Percentiles rank a stretch among this genome's conserved stretches.
phyloP scores from a whole-genome alignment of 2,797 vertebrate genomes.

The Vipera latastei region DNA sequence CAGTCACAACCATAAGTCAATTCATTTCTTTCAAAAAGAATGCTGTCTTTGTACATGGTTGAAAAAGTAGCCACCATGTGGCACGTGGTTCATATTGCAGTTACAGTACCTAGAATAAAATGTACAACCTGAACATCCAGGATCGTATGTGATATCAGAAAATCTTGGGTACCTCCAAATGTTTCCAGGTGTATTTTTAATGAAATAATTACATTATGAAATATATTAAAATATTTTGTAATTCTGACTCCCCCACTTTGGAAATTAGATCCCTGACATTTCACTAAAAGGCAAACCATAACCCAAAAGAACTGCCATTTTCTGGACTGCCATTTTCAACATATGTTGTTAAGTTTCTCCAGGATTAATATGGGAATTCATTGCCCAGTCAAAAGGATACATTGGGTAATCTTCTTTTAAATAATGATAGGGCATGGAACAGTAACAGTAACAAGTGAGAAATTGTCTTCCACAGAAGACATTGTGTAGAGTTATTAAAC shows the following conservation, averaged over 20 bases:
- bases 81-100: neutral
- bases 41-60: neutral
- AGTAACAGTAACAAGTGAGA: too few species aligned
- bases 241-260: neutral
- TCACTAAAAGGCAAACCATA: neutral
- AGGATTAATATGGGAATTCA: neutral
- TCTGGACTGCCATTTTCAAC: neutral
- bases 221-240: neutral
- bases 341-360: neutral
- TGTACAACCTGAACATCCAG: neutral
- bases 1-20: neutral
- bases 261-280: neutral
- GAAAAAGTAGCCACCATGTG: neutral
- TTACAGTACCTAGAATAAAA: neutral
- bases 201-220: neutral
- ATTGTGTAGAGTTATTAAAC: neutral
- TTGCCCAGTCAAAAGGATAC: neutral
- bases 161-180: neutral
- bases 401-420: neutral
- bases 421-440: neutral
- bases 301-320: neutral
- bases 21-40: neutral
- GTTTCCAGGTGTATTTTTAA: neutral
- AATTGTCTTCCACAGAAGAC: neutral
- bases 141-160: neutral